Evolutionary conservation across 2,888 invertebrate species (phyloP), one percentile per base, ranked within the genome.

Genomic region (Fabriciana adippe): DNA sequence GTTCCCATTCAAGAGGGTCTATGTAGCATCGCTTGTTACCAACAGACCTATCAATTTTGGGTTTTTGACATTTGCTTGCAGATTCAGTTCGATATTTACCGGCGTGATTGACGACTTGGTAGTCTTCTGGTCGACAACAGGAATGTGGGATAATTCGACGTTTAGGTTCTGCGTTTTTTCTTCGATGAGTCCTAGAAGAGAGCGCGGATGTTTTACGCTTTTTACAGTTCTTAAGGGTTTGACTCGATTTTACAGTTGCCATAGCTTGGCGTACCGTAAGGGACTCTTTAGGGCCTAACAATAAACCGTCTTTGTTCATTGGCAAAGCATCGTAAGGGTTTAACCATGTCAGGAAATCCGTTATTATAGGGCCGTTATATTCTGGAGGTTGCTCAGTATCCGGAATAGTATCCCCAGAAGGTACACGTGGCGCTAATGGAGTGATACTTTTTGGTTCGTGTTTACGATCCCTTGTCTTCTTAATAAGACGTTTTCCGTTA

Each of bases 321-420:
- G 86, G 88, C 56, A 87, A 73, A 14, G 83, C 79, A 67, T 90
- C 91, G 69, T 87, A 93, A 16, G 93, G 94, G 76, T 95, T 94
- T 47, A 95, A 79, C 90, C 95, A 95, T 47, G 94, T 93, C 60
- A 95, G 94, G 69, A 95, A 90, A 75, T 95, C 95, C 45, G 94
- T 94, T 72, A 95, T 95, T 15, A 95, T 94, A 0, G 95, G 95
- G 15, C 95, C 95, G 53, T 87, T 93, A 74, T 95, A 94, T 76
- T 90, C 90, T 14, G 90, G 89, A 16, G 89, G 82, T 68, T 85
- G 84, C 59, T 89, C 89, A 64, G 78, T 69, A 14, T 86, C 82
- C 54, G 72, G 55, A 6, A 81, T 69, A 4, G 75, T 57, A 66
- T 89, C 91, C 8, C 85, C 84, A 15, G 85, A 83, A 4, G 86